Evolutionary conservation across 2,797 vertebrate genomes (phyloP).

Genomic region (Pangasius mekongensis): DNA sequence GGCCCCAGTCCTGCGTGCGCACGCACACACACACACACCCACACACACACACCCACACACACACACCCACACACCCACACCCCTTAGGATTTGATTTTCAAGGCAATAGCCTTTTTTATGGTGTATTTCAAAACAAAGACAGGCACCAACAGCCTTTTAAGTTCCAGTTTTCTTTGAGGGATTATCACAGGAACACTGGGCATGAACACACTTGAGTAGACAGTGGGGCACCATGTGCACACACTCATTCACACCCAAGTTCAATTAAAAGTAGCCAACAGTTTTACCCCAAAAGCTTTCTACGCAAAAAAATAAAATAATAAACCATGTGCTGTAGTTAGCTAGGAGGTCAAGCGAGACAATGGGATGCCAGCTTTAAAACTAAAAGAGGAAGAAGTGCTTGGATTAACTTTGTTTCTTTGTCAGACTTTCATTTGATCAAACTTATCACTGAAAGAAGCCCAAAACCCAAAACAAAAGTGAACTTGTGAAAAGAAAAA

Average conservation of each 20-base stretch:
- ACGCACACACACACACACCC: constrained; percentile 7
- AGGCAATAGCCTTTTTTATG: not conserved
- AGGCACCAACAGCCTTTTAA: not conserved
- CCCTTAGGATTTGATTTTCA: not conserved
- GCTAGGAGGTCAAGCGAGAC: not conserved
- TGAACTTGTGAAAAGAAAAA: not conserved
- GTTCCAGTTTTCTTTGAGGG: not conserved
- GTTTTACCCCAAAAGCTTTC: not conserved
- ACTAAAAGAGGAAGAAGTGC: not conserved
- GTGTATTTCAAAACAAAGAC: not conserved
- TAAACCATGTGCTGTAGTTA: too few species aligned
- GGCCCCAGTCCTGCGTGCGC: constrained; percentile 86
- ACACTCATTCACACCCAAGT: not conserved
- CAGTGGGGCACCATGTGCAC: not conserved
- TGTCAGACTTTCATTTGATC: not conserved
- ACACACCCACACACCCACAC: not conserved
- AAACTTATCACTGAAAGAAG: not conserved
- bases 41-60: not conserved
- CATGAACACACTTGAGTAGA: not conserved
- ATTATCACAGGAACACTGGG: not conserved
- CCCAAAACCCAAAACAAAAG: not conserved
- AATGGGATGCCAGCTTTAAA: not conserved
- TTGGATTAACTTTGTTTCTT: not conserved
- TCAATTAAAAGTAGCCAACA: not conserved
- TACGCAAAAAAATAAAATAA: too few species aligned